Base-by-base conservation (phyloP, 2,797 vertebrate species). In the Xenentodon cancila region DNA sequence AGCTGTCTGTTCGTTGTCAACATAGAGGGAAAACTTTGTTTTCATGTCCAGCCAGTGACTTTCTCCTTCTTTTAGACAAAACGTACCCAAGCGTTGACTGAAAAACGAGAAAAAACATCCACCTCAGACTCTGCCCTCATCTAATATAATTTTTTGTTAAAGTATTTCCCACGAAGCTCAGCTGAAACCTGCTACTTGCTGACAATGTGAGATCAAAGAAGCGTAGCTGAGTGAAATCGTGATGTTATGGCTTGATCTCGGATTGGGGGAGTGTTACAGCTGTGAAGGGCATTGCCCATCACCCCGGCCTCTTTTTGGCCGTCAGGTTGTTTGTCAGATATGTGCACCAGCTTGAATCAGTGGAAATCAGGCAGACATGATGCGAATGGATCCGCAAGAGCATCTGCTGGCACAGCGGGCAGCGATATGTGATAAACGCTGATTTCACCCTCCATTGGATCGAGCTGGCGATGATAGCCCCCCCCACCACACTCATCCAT, bases 401-500 rank as follows among this genome's bases (percentile, higher is more conserved):
- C 85, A 85, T 88, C 87, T 88, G 88, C 80, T 63, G 84, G 84
- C 86, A 62, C 81, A 66, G 85, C 71, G 82, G 76, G 77, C 84
- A 49, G 73, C 55, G 68, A 71, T 84, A 84, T 73, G 86, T 81
- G 87, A 87, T 91, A 89, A 89, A 86, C 81, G 77, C 68, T 51
- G 87, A 89, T 91, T 91, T 91, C 88, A 89, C 88, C 86, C 89
- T 91, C 88, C 82, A 51, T 68, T 84, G 90, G 80, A 69, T 85
- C 71, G 76, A 77, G 70, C 64, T 75, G 84, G 80, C 61, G 57
- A 71, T 75, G 84, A 86, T 88, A 46, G 81, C 84, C 59, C 69
- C 25, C 25, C 25, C 25, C 25, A 3, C 3, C 25, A 25, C 56
- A n/a, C 71, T 65, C 85, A 71, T 87, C 86, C 87, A 62, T 89